Base-by-base conservation (phyloP, 2,113 vertebrate species). In the Ageneiosus marmoratus region DNA sequence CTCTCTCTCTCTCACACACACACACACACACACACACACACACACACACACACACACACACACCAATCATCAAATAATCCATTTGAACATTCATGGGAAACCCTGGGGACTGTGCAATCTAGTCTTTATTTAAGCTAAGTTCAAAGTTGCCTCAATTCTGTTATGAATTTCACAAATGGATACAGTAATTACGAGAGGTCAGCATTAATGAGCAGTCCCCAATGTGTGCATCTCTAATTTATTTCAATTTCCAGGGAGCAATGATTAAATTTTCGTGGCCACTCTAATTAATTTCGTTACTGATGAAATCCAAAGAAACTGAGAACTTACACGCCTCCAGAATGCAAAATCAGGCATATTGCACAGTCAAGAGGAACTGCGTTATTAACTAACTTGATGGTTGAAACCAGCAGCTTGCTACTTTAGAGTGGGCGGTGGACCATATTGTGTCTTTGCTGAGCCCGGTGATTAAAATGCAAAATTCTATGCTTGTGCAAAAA, bases 121-220 rank as follows among this genome's bases (percentile, higher is more conserved):
- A 87, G 87, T 89, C 91, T 89, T 89, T 90, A 89, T 91, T 88
- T 83, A 89, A 88, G 85, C 80, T 83, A 83, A 90, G 89, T 90
- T 92, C 89, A 87, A 87, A 87, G 92, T 91, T 90, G 87, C 86
- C 89, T 90, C 89, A 89, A 91, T 90, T 92, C 91, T 91, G 93
- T 94, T 94, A 92, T 90, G 89, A 90, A 93, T 91, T 90, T 91
- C 89, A 93, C 92, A 94, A 94, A 94, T 94, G 93, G 92, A 92
- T 93, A 89, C 86, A 89, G 91, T 94, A 93, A 95, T 94, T 94
- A 93, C 86, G 85, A 81, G 83, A 92, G 87, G 93, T 95, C 94
- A 92, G 82, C 37, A 84, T 88, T 92, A 93, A 92, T 89, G 89
- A 93, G 90, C 77, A 82, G 87, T 88, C 90, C 88, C 84, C 90